Conservation (phyloP, 2,888 invertebrate genomes). For the Lasius platythorax region DNA sequence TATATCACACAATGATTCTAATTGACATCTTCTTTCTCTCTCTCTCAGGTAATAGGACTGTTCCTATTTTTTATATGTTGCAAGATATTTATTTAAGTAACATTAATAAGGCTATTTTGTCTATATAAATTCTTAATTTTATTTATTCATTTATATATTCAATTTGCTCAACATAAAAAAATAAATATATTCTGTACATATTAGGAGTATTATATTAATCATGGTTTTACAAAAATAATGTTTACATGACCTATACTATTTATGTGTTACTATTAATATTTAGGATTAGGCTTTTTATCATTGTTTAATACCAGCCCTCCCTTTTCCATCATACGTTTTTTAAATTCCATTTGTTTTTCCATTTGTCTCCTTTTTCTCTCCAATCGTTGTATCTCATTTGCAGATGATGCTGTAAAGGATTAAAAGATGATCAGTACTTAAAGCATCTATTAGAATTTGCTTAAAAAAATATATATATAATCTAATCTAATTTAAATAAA, state of each 20-base stretch:
- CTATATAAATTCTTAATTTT: background rate
- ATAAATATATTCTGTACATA: background rate
- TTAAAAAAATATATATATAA: background rate
- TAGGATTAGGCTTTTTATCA: slow-evolving; percentile 53
- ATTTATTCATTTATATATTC: background rate
- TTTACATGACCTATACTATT: background rate
- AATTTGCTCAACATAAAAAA: background rate
- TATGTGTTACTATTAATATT: slow-evolving; percentile 48
- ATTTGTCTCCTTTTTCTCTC: slow-evolving; percentile 78
- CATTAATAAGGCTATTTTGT: background rate
- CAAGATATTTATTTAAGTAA: slow-evolving; percentile 17
- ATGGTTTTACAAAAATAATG: background rate
- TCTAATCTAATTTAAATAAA: background rate
- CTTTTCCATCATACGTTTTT: slow-evolving; percentile 71
- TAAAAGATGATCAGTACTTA: background rate
- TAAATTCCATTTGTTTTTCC: slow-evolving; percentile 77
- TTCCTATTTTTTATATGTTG: background rate
- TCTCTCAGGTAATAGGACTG: background rate
- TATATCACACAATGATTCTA: background rate
- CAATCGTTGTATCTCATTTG: slow-evolving; percentile 68
- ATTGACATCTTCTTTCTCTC: background rate
- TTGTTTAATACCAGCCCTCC: background rate
- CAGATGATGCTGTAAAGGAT: slow-evolving; percentile 46
- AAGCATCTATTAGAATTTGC: background rate
- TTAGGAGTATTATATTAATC: background rate